Percentiles rank a stretch among this genome's conserved stretches.
These are phyloP conservation scores for Dipus sagitta DNA, from an alignment of 2,797 vertebrate species.

Conservation along the genomic window DNA sequence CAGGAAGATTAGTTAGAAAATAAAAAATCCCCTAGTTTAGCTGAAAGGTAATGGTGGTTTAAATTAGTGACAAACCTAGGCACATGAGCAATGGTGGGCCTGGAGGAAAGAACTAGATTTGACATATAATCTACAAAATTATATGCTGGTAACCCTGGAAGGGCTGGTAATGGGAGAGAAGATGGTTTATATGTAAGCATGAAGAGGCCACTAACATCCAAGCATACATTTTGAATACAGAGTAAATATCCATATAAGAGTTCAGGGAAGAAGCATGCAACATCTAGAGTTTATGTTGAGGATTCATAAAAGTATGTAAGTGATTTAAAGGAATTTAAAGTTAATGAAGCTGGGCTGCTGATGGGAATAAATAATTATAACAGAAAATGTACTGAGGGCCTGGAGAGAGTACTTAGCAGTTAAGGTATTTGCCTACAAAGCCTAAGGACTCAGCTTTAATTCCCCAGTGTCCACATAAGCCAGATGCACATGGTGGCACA, in stretches of 20 bases:
- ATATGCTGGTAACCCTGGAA: neutral
- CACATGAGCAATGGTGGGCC: neutral
- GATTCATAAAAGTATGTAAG: neutral
- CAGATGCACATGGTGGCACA: too few relatives aligned
- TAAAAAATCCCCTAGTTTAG: neutral
- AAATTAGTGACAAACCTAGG: neutral
- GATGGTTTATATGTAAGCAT: neutral
- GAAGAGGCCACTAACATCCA: neutral
- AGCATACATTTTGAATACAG: neutral
- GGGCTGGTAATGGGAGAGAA: neutral
- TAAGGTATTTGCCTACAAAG: too few relatives aligned
- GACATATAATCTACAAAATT: neutral
- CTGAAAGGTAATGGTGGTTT: neutral
- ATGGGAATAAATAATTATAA: neutral
- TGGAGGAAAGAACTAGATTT: neutral
- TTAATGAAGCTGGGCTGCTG: neutral
- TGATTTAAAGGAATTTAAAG: neutral
- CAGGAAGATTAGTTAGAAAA: neutral
- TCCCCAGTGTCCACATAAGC: too few relatives aligned
- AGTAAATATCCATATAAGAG: neutral
- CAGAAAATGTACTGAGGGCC: neutral
- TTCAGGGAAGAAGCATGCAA: neutral
- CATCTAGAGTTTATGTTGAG: neutral
- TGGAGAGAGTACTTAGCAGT: too few relatives aligned
- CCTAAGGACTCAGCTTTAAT: too few relatives aligned